Base-by-base conservation (phyloP, 1,140 invertebrate species). In the Zaprionus vittiger region DNA sequence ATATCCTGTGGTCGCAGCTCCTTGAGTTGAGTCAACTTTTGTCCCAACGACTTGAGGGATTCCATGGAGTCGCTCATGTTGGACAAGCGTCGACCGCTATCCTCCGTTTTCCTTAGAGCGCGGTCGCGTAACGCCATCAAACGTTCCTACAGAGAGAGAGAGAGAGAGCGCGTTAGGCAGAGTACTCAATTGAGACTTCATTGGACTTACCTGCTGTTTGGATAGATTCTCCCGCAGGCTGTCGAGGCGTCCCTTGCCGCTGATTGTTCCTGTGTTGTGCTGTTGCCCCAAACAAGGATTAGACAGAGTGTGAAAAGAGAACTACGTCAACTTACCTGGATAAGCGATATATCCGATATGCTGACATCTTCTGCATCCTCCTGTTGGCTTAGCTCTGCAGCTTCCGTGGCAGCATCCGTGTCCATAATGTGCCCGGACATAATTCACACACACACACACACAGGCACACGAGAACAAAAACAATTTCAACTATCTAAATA, bases 151-250 rank as follows among this genome's bases (percentile, higher is more conserved):
- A 15, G 38, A 12, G 41, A 9, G 41, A 7, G 6, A 4, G 7
- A n/a, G 28, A n/a, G 20, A 12, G 2, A 4, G 24, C 24, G 24
- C 24, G 24, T 47, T 12, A 47, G 22, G 15, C 24, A 6, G 44
- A 31, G 12, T 2, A 41, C 6, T 15, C 15, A 15, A 2, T n/a
- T 41, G 15, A n/a, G n/a, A n/a, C 38, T n/a, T 41, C 2, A n/a
- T 14, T 3, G 7, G 20, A 24, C 44, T 71, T 11, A 87, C 83
- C 74, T 87, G 84, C 20, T 87, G 84, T 55, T 81, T 87, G 62
- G 64, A 75, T 34, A 87, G 65, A 60, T 87, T 87, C 69, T 87
- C 74, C 20, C 86, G 86, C 20, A 87, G 71, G 38, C 69, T 83
- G 57, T 89, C 84, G 47, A 87, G 69, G 12, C 84, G 81, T 15